Conservation (phyloP, 2,888 invertebrate genomes). For the Stratiomys singularior region DNA sequence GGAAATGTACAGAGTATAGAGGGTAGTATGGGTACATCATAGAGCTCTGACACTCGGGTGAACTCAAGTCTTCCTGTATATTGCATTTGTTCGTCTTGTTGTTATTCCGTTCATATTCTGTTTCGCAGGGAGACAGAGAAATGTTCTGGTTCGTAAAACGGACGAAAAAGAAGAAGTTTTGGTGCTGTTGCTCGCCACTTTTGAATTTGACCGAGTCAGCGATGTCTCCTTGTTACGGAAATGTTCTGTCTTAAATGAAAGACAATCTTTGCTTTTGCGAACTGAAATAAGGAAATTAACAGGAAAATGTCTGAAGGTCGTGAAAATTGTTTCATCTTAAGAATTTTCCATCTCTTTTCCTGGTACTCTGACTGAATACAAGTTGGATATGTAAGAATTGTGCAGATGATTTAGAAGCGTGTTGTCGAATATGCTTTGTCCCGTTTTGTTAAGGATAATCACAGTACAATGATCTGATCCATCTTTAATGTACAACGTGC, state of each 20-base stretch:
- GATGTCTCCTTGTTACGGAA: neutral
- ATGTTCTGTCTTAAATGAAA: slow-evolving; percentile 11
- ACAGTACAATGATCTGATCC: too few relatives aligned
- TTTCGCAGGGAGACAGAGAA: slow-evolving; percentile 10
- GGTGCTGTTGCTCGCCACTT: neutral
- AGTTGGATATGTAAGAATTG: too few relatives aligned
- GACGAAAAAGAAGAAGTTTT: neutral
- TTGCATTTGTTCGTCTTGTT: slow-evolving; percentile 14
- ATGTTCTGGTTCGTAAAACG: neutral
- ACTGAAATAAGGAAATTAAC: slow-evolving; percentile 37
- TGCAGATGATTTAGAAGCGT: too few relatives aligned
- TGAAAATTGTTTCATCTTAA: slow-evolving; percentile 27
- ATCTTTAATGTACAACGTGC: too few relatives aligned
- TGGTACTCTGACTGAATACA: too few relatives aligned
- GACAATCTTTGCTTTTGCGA: neutral
- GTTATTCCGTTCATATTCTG: slow-evolving; percentile 17
- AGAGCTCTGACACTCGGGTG: neutral
- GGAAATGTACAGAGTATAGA: neutral
- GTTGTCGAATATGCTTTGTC: too few relatives aligned
- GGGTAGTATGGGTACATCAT: neutral
- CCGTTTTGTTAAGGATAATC: too few relatives aligned
- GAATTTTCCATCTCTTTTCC: neutral
- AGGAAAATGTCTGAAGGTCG: slow-evolving; percentile 36
- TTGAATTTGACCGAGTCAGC: neutral
- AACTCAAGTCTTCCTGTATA: neutral